A percentile compares a stretch with the other conserved stretches of the same genome.
These are phyloP conservation scores for Caenorhabditis japonica DNA, from an alignment of 2,888 invertebrate genomes.

Conservation along the genomic window DNA sequence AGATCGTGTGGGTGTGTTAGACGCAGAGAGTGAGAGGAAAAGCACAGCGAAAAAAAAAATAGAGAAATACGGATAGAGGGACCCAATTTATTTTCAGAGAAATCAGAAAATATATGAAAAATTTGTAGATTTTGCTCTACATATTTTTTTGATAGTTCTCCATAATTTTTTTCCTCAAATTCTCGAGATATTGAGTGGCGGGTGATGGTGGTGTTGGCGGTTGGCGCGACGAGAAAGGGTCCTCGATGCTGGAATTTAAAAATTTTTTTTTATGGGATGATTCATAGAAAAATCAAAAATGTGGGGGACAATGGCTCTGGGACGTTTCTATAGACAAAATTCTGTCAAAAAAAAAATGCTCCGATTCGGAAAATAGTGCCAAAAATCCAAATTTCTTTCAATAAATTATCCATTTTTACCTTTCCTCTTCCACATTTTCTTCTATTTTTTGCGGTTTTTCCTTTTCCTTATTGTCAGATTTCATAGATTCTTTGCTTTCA, in stretches of 20 bases:
- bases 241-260: slow-evolving; percentile 30
- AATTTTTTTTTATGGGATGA: neutral
- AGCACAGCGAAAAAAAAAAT: too few relatives aligned
- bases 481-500: too few relatives aligned
- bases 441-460: neutral
- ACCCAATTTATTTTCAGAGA: too few relatives aligned
- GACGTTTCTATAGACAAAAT: too few relatives aligned
- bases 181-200: slow-evolving; percentile 13
- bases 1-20: neutral
- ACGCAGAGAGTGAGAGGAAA: slow-evolving; percentile 1
- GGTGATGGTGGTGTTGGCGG: slow-evolving; percentile 13
- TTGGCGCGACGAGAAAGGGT: slow-evolving; percentile 26
- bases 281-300: too few relatives aligned
- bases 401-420: too few relatives aligned
- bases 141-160: slow-evolving; percentile 10
- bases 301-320: too few relatives aligned
- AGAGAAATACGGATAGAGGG: too few relatives aligned
- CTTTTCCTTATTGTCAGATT: neutral
- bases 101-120: too few relatives aligned
- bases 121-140: neutral
- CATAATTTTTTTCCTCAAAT: slow-evolving; percentile 11
- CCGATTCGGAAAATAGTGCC: too few relatives aligned
- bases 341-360: too few relatives aligned
- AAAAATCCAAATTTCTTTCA: too few relatives aligned
- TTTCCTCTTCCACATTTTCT: slow-evolving; percentile 13